phyloP scores from a whole-genome alignment of 1,140 invertebrate species.

The Drosophila pseudoobscura region DNA sequence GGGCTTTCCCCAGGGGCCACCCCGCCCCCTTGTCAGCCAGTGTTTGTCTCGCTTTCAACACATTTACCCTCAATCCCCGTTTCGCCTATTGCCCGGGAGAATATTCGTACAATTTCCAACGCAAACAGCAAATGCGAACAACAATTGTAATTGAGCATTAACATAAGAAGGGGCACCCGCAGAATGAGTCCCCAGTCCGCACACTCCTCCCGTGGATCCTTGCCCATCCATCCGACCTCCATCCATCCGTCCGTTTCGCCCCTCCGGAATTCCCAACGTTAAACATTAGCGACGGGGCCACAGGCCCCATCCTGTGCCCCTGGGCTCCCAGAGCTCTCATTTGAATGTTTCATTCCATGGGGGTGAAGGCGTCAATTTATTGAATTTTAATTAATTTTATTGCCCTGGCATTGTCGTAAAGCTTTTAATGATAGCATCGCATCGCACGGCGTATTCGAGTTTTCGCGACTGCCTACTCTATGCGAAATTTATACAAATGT shows the following conservation, averaged over 20 bases:
- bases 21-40: neutral
- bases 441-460: neutral
- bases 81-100: constrained; percentile 28
- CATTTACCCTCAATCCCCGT: constrained; percentile 1
- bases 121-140: constrained; percentile 70
- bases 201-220: neutral
- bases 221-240: neutral
- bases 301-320: neutral
- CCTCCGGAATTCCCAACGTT: constrained; percentile 19
- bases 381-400: constrained; percentile 82
- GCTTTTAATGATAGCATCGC: constrained; percentile 67
- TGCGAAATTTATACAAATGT: constrained; percentile 54
- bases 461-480: constrained; percentile 16
- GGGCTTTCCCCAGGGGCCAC: neutral
- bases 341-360: constrained; percentile 54
- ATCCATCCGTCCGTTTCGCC: neutral
- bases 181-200: constrained; percentile 7
- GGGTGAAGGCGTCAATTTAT: constrained; percentile 65
- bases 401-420: constrained; percentile 62
- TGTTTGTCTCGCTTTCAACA: constrained; percentile 20
- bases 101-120: constrained; percentile 52
- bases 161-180: constrained; percentile 62
- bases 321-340: constrained; percentile 7
- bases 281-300: constrained; percentile 40
- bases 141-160: constrained; percentile 81